Base-by-base conservation (phyloP, 2,797 vertebrate species). In the Acrossocheilus fasciatus region DNA sequence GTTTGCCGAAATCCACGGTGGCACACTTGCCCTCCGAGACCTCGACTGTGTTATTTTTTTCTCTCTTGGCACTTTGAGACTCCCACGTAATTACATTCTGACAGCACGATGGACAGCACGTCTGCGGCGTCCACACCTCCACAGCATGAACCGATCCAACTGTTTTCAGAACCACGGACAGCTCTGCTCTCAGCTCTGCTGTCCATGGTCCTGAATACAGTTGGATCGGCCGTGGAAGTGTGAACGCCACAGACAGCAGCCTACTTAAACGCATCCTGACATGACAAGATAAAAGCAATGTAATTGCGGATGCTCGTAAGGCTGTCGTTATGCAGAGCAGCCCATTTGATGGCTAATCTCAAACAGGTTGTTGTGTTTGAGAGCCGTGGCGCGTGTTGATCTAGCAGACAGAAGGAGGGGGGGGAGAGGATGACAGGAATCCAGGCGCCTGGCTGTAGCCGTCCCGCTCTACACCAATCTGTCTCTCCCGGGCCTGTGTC, bases 131-230 rank as follows among this genome's bases (percentile, higher is more conserved):
- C 15, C 59, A 82, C 77, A 70, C 86, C 68, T 75, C 81, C 73
- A 52, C 50, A 64, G 62, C 72, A 30, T 83, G 43, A 50, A 43
- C 64, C 12, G 20, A 64, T 68, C 54, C n/a, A 36, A 36, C 34
- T 17, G 47, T 69, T n/a, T 89, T 87, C 89, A 91, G 90, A 66
- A 90, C 88, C 87, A 39, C 57, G 90, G 91, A 92, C 89, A 90
- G 88, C 72, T 82, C 87, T 39, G 14, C 34, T 34, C 26, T 66
- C 26, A 34, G 62, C 62, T 66, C 62, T 34, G 62, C 62, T 66
- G 26, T 66, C 62, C 26, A 2, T 66, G 30, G 62, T 66, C 6
- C 62, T 66, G 62, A 66, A 66, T 17, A 34, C 30, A 8, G 26
- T 66, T 7, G 62, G 30, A 34, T 66, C 62, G 30, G 62, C 62